These are phyloP conservation scores for Agriopis leucophaearia DNA, from an alignment of 2,888 invertebrate species.

Conservation along the genomic window DNA sequence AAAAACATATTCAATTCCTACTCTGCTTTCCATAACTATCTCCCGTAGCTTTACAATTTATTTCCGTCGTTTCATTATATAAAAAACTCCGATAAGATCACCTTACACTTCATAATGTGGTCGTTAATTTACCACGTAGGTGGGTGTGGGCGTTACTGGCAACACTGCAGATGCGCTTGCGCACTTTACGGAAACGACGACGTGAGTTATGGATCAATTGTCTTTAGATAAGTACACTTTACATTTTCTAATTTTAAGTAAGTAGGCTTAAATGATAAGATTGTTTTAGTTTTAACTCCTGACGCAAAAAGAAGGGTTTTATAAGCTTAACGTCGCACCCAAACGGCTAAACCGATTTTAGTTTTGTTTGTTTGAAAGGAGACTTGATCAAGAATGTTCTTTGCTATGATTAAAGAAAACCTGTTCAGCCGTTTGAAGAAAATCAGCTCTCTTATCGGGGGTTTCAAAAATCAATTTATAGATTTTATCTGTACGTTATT, in stretches of 20 bases:
- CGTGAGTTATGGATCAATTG: conserved; percentile 32
- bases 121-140: conserved; percentile 43
- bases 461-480: no score
- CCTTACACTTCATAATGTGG: conserved; percentile 38
- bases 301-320: no score
- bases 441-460: no score
- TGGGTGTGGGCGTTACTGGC: conserved; percentile 44
- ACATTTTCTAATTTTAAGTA: conserved; percentile 1
- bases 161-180: conserved; percentile 46
- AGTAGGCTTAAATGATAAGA: not conserved
- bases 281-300: not conserved
- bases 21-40: not conserved
- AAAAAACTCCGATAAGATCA: conserved; percentile 37
- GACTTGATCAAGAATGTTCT: no score
- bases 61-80: conserved; percentile 11
- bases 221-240: conserved; percentile 19
- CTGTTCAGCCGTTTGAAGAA: no score
- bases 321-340: no score
- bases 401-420: no score
- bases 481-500: no score
- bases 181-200: conserved; percentile 27
- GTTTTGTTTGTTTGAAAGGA: no score
- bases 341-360: no score
- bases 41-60: conserved; percentile 3
- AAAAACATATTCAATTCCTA: not conserved